A percentile compares a stretch with the other conserved stretches of the same genome.
phyloP scores from a whole-genome alignment of 92 coral and sea anemone species.

The Porites evermanni region DNA sequence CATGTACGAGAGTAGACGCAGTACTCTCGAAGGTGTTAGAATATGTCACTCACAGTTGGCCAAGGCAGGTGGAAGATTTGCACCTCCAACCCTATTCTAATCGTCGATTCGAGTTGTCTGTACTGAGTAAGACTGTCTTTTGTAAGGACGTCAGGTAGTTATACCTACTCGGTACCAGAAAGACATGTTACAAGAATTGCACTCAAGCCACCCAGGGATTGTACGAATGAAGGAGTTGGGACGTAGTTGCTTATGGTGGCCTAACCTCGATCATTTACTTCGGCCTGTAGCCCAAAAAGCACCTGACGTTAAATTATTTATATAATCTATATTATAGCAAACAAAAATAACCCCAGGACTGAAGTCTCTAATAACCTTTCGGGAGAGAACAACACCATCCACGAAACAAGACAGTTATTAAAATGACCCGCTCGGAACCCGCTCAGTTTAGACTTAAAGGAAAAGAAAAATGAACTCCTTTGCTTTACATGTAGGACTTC shows the following conservation, averaged over 20 bases:
- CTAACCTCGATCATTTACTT: conserved; percentile 8
- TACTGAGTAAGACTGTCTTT: conserved; percentile 38
- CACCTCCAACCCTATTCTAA: conserved; percentile 34
- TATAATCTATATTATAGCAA: too few relatives aligned
- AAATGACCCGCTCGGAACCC: too few relatives aligned
- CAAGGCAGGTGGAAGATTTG: conserved; percentile 4
- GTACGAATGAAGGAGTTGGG: conserved; percentile 48
- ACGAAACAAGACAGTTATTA: too few relatives aligned
- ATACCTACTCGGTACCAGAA: neutral
- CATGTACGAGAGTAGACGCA: conserved; percentile 29
- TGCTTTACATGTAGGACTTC: too few relatives aligned
- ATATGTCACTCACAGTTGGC: conserved; percentile 39
- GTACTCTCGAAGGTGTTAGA: conserved; percentile 42
- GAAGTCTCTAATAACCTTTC: too few relatives aligned
- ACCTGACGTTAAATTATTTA: too few relatives aligned
- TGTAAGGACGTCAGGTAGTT: neutral
- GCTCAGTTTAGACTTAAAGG: too few relatives aligned
- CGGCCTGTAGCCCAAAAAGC: too few relatives aligned
- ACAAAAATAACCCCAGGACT: too few relatives aligned
- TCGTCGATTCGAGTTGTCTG: conserved; percentile 11
- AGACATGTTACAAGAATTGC: conserved; percentile 33
- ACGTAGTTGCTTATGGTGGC: conserved; percentile 45
- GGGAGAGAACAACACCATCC: too few relatives aligned
- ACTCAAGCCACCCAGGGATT: conserved; percentile 45
- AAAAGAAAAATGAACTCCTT: too few relatives aligned